Conservation (phyloP, 1,140 invertebrate species). For the Nephotettix cincticeps region DNA sequence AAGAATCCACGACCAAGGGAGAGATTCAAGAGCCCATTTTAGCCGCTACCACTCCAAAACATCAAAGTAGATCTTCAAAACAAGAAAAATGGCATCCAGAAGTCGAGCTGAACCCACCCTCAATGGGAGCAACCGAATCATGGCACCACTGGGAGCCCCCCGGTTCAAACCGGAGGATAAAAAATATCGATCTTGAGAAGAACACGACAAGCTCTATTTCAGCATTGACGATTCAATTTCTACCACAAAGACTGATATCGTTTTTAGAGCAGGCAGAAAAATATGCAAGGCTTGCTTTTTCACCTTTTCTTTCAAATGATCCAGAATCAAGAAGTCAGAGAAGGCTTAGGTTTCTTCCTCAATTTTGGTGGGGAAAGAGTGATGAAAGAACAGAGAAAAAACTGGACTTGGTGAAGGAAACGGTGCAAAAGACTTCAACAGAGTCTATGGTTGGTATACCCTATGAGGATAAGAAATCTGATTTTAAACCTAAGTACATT, state of each 20-base stretch:
- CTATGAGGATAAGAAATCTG: conserved; percentile 7
- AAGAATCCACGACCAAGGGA: conserved; percentile 9
- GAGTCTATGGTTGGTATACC: conserved; percentile 4
- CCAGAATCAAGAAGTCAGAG: conserved; percentile 25
- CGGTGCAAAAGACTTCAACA: not conserved
- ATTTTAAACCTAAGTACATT: conserved; percentile 26
- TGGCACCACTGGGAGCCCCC: conserved; percentile 37
- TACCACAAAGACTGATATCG: conserved; percentile 71
- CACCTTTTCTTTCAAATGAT: conserved; percentile 35
- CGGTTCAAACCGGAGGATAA: conserved; percentile 11
- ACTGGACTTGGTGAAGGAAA: too few species aligned
- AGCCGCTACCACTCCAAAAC: conserved; percentile 10
- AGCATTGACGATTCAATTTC: conserved; percentile 66
- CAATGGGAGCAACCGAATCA: conserved; percentile 35
- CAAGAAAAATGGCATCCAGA: conserved; percentile 20
- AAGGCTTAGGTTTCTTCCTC: conserved; percentile 28
- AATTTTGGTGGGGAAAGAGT: conserved; percentile 9
- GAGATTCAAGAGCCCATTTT: conserved; percentile 35
- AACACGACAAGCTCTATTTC: conserved; percentile 7
- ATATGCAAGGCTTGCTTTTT: conserved; percentile 56
- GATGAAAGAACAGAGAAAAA: not conserved
- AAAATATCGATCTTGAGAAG: conserved; percentile 25
- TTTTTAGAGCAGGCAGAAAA: conserved; percentile 77
- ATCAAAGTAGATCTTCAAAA: not conserved
- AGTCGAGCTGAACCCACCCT: conserved; percentile 34